Evolutionary conservation across 2,797 vertebrate genomes (phyloP).

Genomic region (Chelonia mydas): DNA sequence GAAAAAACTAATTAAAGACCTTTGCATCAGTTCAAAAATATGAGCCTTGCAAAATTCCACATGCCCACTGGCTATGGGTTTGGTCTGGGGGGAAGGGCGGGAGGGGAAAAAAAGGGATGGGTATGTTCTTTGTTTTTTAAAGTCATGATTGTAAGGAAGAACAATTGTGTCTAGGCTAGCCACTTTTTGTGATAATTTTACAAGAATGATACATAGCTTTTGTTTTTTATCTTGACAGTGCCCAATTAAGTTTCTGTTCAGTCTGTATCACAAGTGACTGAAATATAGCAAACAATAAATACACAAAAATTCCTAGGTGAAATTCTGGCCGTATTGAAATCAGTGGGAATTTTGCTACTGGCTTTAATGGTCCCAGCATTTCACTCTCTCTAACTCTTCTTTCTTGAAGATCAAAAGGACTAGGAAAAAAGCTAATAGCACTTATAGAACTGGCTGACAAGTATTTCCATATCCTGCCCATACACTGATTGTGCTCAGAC

Average conservation of each 20-base stretch:
- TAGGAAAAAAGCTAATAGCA: constrained; percentile 27
- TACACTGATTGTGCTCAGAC: not conserved
- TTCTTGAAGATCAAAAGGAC: constrained; percentile 10
- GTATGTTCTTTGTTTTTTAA: not conserved
- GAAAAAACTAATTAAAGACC: not conserved
- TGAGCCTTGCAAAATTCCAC: constrained; percentile 1
- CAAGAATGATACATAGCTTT: not conserved
- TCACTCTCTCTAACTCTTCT: not conserved
- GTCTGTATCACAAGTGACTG: not conserved
- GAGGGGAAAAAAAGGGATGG: not conserved
- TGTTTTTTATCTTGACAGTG: not conserved
- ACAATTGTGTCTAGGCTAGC: not conserved
- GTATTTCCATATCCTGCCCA: not conserved
- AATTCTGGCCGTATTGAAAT: not conserved
- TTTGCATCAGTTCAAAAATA: not conserved
- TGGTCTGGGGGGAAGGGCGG: constrained; percentile 16
- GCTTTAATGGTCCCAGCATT: not conserved
- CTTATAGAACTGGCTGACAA: not conserved
- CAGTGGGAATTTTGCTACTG: not conserved
- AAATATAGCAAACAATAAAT: not conserved
- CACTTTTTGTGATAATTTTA: constrained; percentile 27
- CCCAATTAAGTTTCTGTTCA: not conserved
- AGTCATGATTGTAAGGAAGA: constrained; percentile 39
- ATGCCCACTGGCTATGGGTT: not conserved
- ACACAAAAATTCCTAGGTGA: not conserved